These are phyloP conservation scores for Globicephala melas DNA, from an alignment of 2,113 vertebrate genomes.

Conservation along the genomic window DNA sequence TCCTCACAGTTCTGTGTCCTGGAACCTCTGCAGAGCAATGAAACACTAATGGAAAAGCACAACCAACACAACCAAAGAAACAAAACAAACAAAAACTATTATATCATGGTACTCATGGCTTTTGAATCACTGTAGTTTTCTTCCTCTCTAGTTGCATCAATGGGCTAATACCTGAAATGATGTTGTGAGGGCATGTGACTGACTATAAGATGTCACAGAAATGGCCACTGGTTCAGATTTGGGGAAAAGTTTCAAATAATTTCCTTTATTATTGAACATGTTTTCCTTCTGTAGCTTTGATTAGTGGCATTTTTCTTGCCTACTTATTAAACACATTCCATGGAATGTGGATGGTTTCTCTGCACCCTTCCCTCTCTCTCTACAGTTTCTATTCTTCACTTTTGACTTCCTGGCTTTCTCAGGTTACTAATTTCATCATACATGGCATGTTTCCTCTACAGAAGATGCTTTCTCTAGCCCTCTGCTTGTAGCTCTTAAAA, in stretches of 20 bases:
- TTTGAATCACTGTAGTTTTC: not conserved
- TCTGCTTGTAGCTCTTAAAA: not conserved
- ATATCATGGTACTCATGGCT: not conserved
- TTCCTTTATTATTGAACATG: not conserved
- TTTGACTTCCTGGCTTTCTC: not conserved
- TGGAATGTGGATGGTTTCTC: not conserved
- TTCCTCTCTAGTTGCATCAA: slow-evolving; percentile 48
- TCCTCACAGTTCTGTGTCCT: not conserved
- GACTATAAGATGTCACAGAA: slow-evolving; percentile 64
- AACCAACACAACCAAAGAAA: not conserved
- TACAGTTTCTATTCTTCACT: not conserved
- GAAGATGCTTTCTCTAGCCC: not conserved
- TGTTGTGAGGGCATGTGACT: slow-evolving; percentile 64
- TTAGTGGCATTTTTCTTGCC: slow-evolving; percentile 18
- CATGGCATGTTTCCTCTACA: not conserved
- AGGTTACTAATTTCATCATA: not conserved
- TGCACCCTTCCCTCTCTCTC: not conserved
- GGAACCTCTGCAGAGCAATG: not conserved
- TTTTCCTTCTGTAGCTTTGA: slow-evolving; percentile 76
- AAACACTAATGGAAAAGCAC: not conserved
- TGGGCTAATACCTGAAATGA: slow-evolving; percentile 60
- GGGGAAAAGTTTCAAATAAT: slow-evolving; percentile 59
- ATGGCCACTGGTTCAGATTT: slow-evolving; percentile 68
- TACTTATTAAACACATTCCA: not conserved
- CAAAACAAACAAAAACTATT: not conserved